Conservation (phyloP, 2,113 vertebrate species). For the Rostratula benghalensis region DNA sequence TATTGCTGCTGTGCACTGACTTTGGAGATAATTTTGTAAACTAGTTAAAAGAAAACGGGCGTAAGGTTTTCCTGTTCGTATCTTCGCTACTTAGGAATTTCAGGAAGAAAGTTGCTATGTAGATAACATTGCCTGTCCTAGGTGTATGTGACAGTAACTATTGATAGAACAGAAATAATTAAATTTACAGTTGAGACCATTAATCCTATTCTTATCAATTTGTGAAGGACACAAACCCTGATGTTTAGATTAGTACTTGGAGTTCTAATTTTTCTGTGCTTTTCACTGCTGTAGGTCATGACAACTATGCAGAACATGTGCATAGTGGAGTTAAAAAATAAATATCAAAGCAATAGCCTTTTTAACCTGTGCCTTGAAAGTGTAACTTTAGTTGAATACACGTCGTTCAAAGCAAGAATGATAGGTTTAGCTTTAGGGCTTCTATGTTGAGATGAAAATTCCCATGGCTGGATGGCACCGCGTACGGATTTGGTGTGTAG, state of each 20-base stretch:
- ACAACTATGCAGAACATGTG: background rate
- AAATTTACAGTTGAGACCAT: background rate
- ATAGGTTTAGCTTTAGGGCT: background rate
- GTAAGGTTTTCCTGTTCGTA: background rate
- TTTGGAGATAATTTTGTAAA: background rate
- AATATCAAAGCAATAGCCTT: background rate
- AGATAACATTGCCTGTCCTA: background rate
- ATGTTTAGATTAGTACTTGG: background rate
- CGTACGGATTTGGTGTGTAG: background rate
- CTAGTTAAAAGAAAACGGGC: background rate
- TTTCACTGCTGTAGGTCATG: background rate
- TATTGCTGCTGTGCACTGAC: background rate
- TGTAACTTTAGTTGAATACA: background rate
- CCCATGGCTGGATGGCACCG: background rate
- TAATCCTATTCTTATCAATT: background rate
- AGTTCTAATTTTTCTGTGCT: background rate
- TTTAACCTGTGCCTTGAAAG: background rate
- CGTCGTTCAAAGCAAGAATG: background rate
- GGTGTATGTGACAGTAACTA: background rate
- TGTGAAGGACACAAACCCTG: background rate
- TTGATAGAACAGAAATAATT: background rate
- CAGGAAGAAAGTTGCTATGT: too few species aligned
- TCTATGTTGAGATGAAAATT: background rate
- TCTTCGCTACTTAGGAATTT: background rate
- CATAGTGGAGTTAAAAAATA: background rate